Conservation (phyloP, 2,888 invertebrate genomes). For the Phymatocera aterrima region DNA sequence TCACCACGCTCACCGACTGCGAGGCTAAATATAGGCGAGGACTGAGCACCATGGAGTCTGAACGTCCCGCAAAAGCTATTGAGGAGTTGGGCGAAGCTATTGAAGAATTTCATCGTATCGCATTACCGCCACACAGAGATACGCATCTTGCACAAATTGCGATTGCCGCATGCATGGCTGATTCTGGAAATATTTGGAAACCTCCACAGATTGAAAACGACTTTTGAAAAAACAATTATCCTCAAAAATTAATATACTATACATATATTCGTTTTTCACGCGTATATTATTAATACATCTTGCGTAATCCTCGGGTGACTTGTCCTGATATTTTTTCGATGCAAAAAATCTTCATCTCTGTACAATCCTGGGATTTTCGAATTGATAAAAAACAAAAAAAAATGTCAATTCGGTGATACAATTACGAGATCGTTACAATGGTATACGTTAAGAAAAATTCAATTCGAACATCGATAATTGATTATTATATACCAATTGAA, state of each 20-base stretch:
- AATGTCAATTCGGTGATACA: too few species aligned
- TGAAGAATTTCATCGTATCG: conserved; percentile 80
- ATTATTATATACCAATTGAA: too few species aligned
- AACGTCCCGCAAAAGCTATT: conserved; percentile 77
- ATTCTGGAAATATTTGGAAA: conserved; percentile 75
- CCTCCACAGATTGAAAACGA: conserved; percentile 9
- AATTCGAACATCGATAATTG: too few species aligned
- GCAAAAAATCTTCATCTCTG: too few species aligned
- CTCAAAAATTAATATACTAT: too few species aligned
- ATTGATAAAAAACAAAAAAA: background rate
- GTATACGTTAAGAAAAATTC: too few species aligned
- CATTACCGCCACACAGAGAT: conserved; percentile 81
- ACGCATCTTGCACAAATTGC: conserved; percentile 85
- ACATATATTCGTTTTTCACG: too few species aligned
- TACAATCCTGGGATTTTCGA: background rate
- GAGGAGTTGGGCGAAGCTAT: conserved; percentile 77
- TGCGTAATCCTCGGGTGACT: too few species aligned
- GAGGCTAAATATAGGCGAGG: conserved; percentile 76
- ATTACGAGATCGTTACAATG: too few species aligned
- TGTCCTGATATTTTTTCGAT: too few species aligned
- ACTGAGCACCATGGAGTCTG: conserved; percentile 76
- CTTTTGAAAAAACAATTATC: too few species aligned
- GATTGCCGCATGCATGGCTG: conserved; percentile 80
- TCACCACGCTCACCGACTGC: conserved; percentile 73
- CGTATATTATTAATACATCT: too few species aligned